phyloP scores from a whole-genome alignment of 2,113 vertebrate species.

The Phyllopteryx taeniolatus region DNA sequence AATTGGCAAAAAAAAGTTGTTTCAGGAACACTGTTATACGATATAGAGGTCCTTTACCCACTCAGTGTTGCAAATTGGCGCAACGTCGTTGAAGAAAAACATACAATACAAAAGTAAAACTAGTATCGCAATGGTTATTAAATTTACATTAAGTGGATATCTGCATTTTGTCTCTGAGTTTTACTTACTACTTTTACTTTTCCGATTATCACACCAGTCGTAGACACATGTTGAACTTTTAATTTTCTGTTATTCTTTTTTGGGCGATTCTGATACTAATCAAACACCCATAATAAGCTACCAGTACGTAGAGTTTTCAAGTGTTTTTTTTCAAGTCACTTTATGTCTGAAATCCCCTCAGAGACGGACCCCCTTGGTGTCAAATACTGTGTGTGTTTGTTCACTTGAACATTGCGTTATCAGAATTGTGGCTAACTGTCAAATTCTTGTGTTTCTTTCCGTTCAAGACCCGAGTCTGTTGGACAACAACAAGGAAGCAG shows the following conservation, averaged over 20 bases:
- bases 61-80: too few species aligned
- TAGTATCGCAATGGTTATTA: not conserved
- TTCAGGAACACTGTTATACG: not conserved
- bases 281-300: not conserved
- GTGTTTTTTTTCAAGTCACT: not conserved
- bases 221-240: not conserved
- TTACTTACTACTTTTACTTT: too few species aligned
- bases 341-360: not conserved
- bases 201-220: too few species aligned
- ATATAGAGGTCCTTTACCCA: too few species aligned
- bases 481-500: not conserved
- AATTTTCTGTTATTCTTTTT: not conserved
- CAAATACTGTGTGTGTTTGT: not conserved
- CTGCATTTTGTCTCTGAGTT: not conserved
- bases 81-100: too few species aligned
- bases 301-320: too few species aligned
- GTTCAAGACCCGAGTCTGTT: not conserved
- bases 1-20: not conserved
- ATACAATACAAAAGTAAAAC: too few species aligned
- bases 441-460: not conserved
- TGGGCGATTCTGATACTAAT: not conserved
- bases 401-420: not conserved
- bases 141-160: not conserved
- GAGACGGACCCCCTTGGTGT: not conserved
- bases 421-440: not conserved